Evolutionary conservation across 1,140 invertebrate species (phyloP), one percentile per base, ranked within the genome.

Genomic region (Leguminivora glycinivorella): DNA sequence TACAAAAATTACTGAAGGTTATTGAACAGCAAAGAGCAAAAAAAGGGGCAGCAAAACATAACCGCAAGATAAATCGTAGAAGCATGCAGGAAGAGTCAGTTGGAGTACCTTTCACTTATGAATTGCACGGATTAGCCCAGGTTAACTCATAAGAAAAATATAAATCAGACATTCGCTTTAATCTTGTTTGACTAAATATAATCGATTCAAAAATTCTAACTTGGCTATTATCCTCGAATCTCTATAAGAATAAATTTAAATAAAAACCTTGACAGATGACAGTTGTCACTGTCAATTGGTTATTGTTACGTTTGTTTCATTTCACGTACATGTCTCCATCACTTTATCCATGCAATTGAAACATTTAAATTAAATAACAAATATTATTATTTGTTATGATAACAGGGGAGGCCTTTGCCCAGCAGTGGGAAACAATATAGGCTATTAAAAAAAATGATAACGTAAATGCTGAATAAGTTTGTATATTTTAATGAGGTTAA

Each of bases 71-170:
- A 14, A 22, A 52, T 22, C 47, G 47, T 52, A 52, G 47, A 52
- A 52, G 10, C 47, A 52, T 52, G 47, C 19, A 17, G 9, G 19
- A 22, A 0, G 47, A 22, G 1, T n/a, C 17, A 22, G 10, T 22
- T 68, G 82, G 82, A 4, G 71, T 81, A 9, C 82, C 82, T 0
- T 85, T 85, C 56, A 67, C 79, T 26, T 52, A 83, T 17, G 58
- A 83, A 56, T 29, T 83, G n/a, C 75, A 83, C 56, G 83, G 79
- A 4, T 72, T 85, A 67, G 79, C 77, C 12, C 83, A 85, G 40
- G 25, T 70, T 25, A 68, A 72, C 17, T 26, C 63, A 29, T 70
- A 69, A 31, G 5, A 34, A 56, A 47, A 31, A 29, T 29, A 17
- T 31, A 29, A n/a, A 14, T 31, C 1, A 17, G 38, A 14, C n/a